A percentile compares a stretch with the other conserved stretches of the same genome.
These are phyloP conservation scores for Eupithecia subumbrata DNA, from an alignment of 2,888 invertebrate species.

Conservation along the genomic window DNA sequence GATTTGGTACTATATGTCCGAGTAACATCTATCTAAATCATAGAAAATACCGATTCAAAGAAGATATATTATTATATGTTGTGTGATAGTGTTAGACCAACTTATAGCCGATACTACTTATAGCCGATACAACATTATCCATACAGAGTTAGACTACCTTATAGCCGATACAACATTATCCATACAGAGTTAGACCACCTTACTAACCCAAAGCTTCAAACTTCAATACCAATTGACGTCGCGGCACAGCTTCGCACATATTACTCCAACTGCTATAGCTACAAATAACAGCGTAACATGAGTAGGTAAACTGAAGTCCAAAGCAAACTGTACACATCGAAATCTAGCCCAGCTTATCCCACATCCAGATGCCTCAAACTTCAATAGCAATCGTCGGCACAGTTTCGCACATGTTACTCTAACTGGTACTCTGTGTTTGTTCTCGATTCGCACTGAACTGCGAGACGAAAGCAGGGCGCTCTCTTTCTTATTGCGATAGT, in stretches of 20 bases:
- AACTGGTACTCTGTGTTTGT: constrained; percentile 42
- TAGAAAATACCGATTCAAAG: too few relatives aligned
- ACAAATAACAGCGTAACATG: background rate
- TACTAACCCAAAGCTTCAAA: too few relatives aligned
- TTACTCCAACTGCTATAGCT: background rate
- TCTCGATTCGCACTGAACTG: constrained; percentile 44
- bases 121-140: too few relatives aligned
- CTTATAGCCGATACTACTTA: too few relatives aligned
- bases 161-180: too few relatives aligned
- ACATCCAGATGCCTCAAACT: constrained; percentile 22
- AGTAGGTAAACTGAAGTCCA: background rate
- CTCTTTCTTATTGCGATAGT: constrained; percentile 25
- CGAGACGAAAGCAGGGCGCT: constrained; percentile 35
- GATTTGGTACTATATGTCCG: too few relatives aligned
- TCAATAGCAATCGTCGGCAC: constrained; percentile 30
- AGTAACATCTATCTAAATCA: too few relatives aligned
- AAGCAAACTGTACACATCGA: background rate
- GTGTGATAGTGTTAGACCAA: too few relatives aligned
- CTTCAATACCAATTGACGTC: too few relatives aligned
- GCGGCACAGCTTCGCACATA: background rate
- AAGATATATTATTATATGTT: too few relatives aligned
- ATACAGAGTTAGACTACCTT: too few relatives aligned
- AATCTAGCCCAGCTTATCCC: constrained; percentile 15
- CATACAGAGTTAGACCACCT: too few relatives aligned
- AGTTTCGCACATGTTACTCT: constrained; percentile 36